Conservation (phyloP, 1,140 invertebrate genomes). For the Uloborus diversus region DNA sequence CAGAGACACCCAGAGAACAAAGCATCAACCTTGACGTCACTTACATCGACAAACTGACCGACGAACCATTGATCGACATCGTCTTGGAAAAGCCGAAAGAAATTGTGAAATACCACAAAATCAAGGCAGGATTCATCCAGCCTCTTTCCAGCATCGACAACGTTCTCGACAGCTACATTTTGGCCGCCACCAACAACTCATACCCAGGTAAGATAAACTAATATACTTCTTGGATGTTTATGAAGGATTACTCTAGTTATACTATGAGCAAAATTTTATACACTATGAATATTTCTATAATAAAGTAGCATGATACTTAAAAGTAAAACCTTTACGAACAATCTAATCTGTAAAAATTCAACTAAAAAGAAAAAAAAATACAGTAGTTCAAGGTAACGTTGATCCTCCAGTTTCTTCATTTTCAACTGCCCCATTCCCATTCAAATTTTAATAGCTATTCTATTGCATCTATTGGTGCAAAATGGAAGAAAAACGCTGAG, state of each 20-base stretch:
- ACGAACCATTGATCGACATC: constrained; percentile 14
- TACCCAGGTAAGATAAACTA: constrained; percentile 23
- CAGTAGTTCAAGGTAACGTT: not conserved
- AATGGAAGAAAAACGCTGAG: no score
- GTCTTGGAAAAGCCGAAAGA: not conserved
- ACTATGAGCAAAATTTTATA: not conserved
- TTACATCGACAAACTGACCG: constrained; percentile 34
- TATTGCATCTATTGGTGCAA: no score
- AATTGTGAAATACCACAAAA: constrained; percentile 13
- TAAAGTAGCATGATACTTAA: not conserved
- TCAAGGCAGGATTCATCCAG: constrained; percentile 8
- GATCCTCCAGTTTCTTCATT: no score
- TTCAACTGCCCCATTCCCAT: no score
- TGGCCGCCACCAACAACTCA: constrained; percentile 14
- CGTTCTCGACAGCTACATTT: not conserved
- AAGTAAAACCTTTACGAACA: not conserved
- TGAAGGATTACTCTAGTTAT: not conserved
- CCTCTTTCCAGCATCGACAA: constrained; percentile 45
- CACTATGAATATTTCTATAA: not conserved
- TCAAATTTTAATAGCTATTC: no score
- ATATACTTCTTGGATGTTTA: not conserved
- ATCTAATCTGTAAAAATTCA: not conserved
- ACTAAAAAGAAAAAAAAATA: not conserved
- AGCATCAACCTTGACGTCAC: not conserved
- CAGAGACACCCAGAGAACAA: not conserved